phyloP scores from a whole-genome alignment of 1,140 invertebrate species.

The Magallana ariakensis region DNA sequence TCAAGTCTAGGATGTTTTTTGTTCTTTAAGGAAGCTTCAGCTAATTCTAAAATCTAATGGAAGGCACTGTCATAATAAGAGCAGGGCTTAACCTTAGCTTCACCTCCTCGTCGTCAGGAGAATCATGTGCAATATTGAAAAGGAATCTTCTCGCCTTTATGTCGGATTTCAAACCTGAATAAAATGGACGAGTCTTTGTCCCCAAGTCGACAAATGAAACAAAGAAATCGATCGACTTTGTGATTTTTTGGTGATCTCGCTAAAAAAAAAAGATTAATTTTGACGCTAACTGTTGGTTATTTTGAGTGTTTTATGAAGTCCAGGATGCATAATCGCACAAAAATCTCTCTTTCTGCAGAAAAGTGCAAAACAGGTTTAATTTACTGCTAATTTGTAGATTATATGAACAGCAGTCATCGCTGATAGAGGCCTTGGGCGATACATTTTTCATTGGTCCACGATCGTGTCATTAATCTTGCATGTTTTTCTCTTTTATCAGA shows the following conservation, averaged over 20 bases:
- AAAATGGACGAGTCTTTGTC: slow-evolving; percentile 27
- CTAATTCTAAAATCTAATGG: slow-evolving; percentile 14
- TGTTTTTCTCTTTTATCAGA: slow-evolving; percentile 14
- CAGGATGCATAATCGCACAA: no score
- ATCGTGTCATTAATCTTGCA: slow-evolving; percentile 27
- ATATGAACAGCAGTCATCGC: background rate
- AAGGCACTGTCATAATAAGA: background rate
- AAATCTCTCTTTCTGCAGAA: background rate
- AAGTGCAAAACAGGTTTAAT: background rate
- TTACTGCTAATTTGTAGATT: background rate
- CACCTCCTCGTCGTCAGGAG: background rate
- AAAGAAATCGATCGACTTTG: slow-evolving; percentile 15
- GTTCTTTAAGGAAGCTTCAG: background rate
- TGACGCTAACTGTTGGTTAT: no score
- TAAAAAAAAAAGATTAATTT: no score
- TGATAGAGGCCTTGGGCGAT: background rate
- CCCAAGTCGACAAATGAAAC: background rate
- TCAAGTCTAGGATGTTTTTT: slow-evolving; percentile 26
- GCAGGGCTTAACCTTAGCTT: slow-evolving; percentile 23
- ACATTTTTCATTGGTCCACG: background rate
- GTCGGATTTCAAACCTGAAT: slow-evolving; percentile 10
- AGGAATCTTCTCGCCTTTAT: slow-evolving; percentile 28
- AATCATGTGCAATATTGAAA: slow-evolving; percentile 35
- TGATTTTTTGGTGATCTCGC: background rate
- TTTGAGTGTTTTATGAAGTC: no score